Evolutionary conservation across 2,113 vertebrate species (phyloP).

Genomic region (Grammomys surdaster): DNA sequence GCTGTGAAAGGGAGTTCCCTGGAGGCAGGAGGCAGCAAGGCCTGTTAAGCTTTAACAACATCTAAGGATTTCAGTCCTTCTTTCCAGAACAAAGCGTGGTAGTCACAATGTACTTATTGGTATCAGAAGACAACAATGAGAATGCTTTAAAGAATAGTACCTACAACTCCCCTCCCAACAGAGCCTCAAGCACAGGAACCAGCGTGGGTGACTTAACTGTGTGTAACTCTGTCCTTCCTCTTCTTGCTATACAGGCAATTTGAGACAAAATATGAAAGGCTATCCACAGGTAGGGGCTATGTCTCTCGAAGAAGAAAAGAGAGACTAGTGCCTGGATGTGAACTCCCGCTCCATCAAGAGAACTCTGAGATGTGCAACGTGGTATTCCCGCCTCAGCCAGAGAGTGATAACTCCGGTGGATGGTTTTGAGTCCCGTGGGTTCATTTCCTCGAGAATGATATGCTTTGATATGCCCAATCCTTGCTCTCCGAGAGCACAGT

Average conservation of each 20-base stretch:
- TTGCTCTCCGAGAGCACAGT: constrained; percentile 85
- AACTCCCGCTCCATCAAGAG: constrained; percentile 97
- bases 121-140: not conserved
- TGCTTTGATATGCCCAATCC: not conserved
- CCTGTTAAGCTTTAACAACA: not conserved
- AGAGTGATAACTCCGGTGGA: constrained; percentile 76
- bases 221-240: constrained; percentile 5
- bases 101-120: not conserved
- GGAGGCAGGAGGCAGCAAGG: not conserved
- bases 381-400: constrained; percentile 87
- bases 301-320: constrained; percentile 86
- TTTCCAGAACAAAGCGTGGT: not conserved
- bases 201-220: not conserved
- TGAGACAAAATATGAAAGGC: constrained; percentile 91
- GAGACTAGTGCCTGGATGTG: constrained; percentile 88
- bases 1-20: not conserved
- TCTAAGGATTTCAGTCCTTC: constrained; percentile 21
- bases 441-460: constrained; percentile 16
- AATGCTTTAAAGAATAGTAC: not conserved
- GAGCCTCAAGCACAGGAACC: not conserved
- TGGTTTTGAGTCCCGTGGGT: constrained; percentile 87
- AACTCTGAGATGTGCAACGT: constrained; percentile 98
- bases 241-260: constrained; percentile 86
- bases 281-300: constrained; percentile 89
- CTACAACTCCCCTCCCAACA: not conserved